Conservation (phyloP, 2,888 invertebrate genomes). For the Petrophora chlorosata region DNA sequence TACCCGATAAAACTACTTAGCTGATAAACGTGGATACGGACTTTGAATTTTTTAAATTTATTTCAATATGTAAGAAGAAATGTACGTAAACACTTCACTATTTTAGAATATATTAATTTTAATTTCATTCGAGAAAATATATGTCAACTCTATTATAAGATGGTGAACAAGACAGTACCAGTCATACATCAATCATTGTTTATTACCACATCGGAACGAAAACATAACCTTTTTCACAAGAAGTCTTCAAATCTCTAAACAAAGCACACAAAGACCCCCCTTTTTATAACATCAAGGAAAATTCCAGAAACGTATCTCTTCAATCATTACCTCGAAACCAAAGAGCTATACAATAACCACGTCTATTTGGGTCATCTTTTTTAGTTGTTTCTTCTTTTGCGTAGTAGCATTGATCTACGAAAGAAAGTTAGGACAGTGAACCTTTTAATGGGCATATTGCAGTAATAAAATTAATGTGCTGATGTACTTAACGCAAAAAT, state of each 20-base stretch:
- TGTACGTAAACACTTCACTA: too few relatives aligned
- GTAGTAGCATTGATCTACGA: not conserved
- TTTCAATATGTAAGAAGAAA: too few relatives aligned
- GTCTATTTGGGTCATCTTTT: not conserved
- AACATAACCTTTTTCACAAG: conserved; percentile 1
- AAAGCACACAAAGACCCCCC: conserved; percentile 10
- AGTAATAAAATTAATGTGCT: too few relatives aligned
- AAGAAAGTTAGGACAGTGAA: too few relatives aligned
- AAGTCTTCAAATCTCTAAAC: conserved; percentile 12
- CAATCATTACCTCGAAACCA: conserved; percentile 30
- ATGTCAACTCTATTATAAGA: too few relatives aligned
- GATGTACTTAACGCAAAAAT: too few relatives aligned
- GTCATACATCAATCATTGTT: conserved; percentile 13
- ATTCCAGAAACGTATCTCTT: conserved; percentile 20
- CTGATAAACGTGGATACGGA: too few relatives aligned
- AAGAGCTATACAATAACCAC: conserved; percentile 16
- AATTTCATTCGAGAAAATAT: too few relatives aligned
- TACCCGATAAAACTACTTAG: too few relatives aligned
- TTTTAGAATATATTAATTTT: too few relatives aligned
- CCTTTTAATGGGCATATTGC: too few relatives aligned
- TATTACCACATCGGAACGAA: conserved; percentile 1
- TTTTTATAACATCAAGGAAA: conserved; percentile 20
- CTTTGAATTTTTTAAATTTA: too few relatives aligned
- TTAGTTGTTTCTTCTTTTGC: not conserved
- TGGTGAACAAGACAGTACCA: not conserved